Evolutionary conservation across 2,113 vertebrate genomes (phyloP), one percentile per base, ranked within the genome.

Genomic region (Pogonocichla stellata): DNA sequence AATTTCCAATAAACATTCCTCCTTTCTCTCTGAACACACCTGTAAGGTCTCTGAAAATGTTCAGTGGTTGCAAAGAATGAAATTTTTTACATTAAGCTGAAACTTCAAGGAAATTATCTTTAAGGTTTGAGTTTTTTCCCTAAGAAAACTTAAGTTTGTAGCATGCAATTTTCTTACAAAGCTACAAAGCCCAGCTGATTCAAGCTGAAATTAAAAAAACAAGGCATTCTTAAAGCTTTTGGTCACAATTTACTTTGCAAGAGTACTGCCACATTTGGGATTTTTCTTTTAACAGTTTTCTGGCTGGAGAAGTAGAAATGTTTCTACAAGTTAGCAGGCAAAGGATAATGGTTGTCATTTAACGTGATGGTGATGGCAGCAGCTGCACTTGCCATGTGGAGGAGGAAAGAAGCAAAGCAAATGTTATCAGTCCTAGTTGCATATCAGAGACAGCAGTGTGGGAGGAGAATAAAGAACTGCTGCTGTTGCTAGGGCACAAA

Each of bases 401-500:
- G 95, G 94, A 96, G 65, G 85, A 88, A 84, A 90, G 90, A 74
- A 96, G 88, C 82, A 84, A 96, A 94, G 91, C 86, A 96, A 97
- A 95, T 92, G 92, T 88, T 96, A 90, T 61, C 93, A 75, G 90
- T 96, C 51, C 88, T 95, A 93, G 72, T 65, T 94, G 82, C 71
- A 10, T 79, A 92, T 86, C 64, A 62, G 79, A 95, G 90, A 85
- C 90, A 86, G 86, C 79, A 92, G 90, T 67, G 93, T 96, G 82
- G 94, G 94, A 93, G 90, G 93, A 92, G 67, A 93, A 90, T 80
- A 88, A 87, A 88, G 94, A 95, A 80, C 82, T 93, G 71, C 94
- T 95, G 88, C 92, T 83, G 94, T 95, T 97, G 96, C 95, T 97
- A 97, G 65, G 96, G 93, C 88, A 96, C 93, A 88, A 86, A 88